Percentiles rank a stretch among this genome's conserved stretches.
Conservation (phyloP, 2,888 invertebrate species). For the Xanthorhoe designata region DNA sequence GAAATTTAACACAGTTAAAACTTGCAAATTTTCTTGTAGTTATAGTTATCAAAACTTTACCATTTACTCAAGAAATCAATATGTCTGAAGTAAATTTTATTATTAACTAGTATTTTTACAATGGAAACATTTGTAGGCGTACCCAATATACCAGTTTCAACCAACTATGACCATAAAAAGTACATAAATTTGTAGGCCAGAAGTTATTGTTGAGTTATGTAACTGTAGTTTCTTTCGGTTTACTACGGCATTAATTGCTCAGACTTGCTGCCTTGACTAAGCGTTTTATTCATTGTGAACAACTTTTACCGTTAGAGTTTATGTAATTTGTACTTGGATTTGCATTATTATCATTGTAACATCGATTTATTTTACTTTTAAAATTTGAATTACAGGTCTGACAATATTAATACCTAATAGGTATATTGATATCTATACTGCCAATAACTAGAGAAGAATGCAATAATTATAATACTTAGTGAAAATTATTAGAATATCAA, state of each 20-base stretch:
- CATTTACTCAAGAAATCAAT: background rate
- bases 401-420: too few relatives aligned
- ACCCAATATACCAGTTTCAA: background rate
- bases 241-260: background rate
- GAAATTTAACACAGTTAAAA: background rate
- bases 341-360: too few relatives aligned
- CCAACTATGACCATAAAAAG: slow-evolving; percentile 20
- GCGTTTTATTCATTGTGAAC: background rate
- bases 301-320: too few relatives aligned
- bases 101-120: slow-evolving; percentile 5
- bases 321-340: too few relatives aligned
- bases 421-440: too few relatives aligned
- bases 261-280: background rate
- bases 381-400: too few relatives aligned
- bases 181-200: slow-evolving; percentile 22
- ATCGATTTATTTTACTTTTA: too few relatives aligned
- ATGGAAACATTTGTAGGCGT: slow-evolving; percentile 5
- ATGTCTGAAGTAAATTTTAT: background rate
- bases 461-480: too few relatives aligned
- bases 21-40: background rate
- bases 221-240: slow-evolving; percentile 13
- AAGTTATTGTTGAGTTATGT: slow-evolving; percentile 25
- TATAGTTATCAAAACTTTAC: too few relatives aligned
- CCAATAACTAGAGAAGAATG: too few relatives aligned
- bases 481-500: too few relatives aligned